Base-by-base conservation (phyloP, 2,113 vertebrate species). In the Eubucco bourcierii region DNA sequence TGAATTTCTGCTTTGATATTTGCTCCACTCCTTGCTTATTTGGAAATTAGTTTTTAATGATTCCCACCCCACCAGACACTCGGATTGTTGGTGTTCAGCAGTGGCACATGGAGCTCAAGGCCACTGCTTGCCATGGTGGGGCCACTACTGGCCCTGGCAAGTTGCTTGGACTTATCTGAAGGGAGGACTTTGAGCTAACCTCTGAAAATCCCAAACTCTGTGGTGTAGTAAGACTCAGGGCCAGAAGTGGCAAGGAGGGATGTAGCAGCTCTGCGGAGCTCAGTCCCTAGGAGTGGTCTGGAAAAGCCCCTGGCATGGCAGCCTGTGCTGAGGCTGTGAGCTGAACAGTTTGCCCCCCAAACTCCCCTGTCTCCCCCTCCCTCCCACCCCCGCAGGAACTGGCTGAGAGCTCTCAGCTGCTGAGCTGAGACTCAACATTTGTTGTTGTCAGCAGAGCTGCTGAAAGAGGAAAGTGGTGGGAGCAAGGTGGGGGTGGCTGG, bases 381-480 rank as follows among this genome's bases (percentile, higher is more conserved):
- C 60, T 87, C 82, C 75, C 28, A 31, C 71, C 34, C 47, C 52
- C 2, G 1, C 11, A 41, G 19, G 4, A 27, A 78, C 3, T 33
- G 65, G 68, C 64, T 85, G 41, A 71, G 83, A 95, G 86, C 80
- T 95, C 31, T 88, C 76, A 60, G 90, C 92, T 78, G 82, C 19
- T 66, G 63, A 60, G 71, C 53, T 29, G 3, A 9, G 52, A 80
- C 75, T 31, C 90, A 94, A 74, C 87, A 73, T 41, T 90, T 71
- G 87, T n/a, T 46, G 83, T 94, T 87, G 72, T 77, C 84, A 17
- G 88, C 67, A 47, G 74, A 56, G 91, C 87, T 39, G 94, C 92
- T 25, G 10, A 84, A 91, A 94, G 90, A 88, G 84, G 95, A 95
- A 93, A 92, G 94, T 3, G 5, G 93, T 95, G 93, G 95, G 94